Evolutionary conservation across 2,797 vertebrate species (phyloP).

Genomic region (Poecilia wingei): DNA sequence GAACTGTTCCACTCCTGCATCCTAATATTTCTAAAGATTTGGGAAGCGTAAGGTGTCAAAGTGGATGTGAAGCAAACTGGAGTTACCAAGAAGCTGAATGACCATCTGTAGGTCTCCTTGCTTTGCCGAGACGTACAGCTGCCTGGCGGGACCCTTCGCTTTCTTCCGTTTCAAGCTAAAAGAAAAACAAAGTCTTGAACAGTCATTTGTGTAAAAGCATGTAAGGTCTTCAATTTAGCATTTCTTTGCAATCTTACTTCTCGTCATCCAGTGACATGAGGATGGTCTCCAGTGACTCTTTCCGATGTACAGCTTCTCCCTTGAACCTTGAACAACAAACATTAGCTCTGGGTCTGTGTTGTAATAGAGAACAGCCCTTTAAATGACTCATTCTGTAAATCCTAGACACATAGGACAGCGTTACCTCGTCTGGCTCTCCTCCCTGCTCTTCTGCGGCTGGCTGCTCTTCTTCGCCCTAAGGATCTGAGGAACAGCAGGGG

Average conservation of each 20-base stretch:
- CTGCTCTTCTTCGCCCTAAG: constrained; percentile 84
- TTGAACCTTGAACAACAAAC: constrained; percentile 47
- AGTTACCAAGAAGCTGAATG: constrained; percentile 91
- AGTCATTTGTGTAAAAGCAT: constrained; percentile 13
- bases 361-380: neutral
- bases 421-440: constrained; percentile 85
- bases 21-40: neutral
- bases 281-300: constrained; percentile 91
- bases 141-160: constrained; percentile 89
- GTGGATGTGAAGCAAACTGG: too few species aligned
- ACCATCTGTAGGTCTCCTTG: constrained; percentile 96
- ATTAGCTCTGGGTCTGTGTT: neutral
- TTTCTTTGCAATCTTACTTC: constrained; percentile 81
- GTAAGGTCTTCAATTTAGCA: neutral
- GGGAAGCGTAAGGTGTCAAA: neutral
- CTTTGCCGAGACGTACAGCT: constrained; percentile 93
- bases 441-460: constrained; percentile 79
- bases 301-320: constrained; percentile 64
- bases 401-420: neutral
- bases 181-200: constrained; percentile 8
- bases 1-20: neutral
- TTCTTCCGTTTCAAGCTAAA: constrained; percentile 88
- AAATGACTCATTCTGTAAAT: neutral
- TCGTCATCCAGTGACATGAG: constrained; percentile 92
- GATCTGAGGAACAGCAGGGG: constrained; percentile 73